These are phyloP conservation scores for Polyergus mexicanus DNA, from an alignment of 1,140 invertebrate genomes.

Conservation along the genomic window DNA sequence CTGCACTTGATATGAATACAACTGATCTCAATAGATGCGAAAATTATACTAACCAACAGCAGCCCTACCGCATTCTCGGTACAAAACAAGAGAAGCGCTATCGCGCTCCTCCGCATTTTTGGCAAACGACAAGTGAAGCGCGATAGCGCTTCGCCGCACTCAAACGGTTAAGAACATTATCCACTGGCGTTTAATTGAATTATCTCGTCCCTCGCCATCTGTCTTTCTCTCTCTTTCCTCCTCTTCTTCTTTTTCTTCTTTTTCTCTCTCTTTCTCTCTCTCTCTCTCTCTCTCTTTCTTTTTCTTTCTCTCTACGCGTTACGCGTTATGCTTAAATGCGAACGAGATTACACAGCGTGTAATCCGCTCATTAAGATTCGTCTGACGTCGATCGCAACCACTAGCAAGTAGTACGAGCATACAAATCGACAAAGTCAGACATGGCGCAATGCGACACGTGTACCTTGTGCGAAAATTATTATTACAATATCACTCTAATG, in stretches of 20 bases:
- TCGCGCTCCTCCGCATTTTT: too few species aligned
- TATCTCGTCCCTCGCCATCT: neutral
- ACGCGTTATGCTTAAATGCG: conserved; percentile 1
- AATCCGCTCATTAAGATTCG: conserved; percentile 49
- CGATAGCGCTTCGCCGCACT: too few species aligned
- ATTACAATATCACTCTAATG: neutral
- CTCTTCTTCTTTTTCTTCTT: neutral
- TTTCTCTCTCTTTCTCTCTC: too few species aligned
- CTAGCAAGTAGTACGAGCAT: conserved; percentile 63
- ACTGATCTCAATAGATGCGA: too few species aligned
- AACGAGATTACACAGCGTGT: conserved; percentile 22
- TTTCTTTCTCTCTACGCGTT: neutral
- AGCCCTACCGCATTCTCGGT: too few species aligned
- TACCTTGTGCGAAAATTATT: conserved; percentile 1
- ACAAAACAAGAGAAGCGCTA: too few species aligned
- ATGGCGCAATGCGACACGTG: conserved; percentile 1
- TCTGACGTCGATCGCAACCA: conserved; percentile 51
- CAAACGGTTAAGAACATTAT: conserved; percentile 28
- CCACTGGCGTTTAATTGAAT: conserved; percentile 24
- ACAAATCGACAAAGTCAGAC: conserved; percentile 38
- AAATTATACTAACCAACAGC: too few species aligned
- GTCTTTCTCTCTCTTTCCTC: too few species aligned
- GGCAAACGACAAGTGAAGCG: too few species aligned
- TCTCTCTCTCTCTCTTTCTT: neutral
- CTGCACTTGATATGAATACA: too few species aligned